phyloP scores from a whole-genome alignment of 2,888 invertebrate genomes.

The Meghimatium bilineatum region DNA sequence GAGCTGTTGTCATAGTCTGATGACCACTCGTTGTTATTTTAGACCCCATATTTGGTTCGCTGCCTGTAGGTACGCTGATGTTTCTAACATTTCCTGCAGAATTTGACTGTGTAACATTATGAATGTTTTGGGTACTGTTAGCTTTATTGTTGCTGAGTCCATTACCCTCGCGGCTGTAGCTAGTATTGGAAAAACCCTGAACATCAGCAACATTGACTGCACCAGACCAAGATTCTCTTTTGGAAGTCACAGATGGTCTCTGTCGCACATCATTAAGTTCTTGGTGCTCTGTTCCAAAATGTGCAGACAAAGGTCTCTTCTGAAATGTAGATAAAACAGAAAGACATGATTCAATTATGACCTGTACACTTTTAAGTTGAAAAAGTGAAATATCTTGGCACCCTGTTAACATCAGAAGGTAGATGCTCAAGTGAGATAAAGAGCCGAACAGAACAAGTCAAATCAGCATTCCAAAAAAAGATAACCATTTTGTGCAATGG shows the following conservation, averaged over 20 bases:
- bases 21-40: conserved; percentile 4
- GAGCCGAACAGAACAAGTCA: too few species aligned
- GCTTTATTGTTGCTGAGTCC: conserved; percentile 41
- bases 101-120: neutral
- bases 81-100: conserved; percentile 9
- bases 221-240: conserved; percentile 41
- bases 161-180: conserved; percentile 17
- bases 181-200: conserved; percentile 47
- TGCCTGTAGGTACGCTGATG: neutral
- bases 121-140: conserved; percentile 43
- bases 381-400: too few species aligned
- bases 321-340: neutral
- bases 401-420: too few species aligned
- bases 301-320: conserved; percentile 6
- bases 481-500: too few species aligned
- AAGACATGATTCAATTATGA: neutral
- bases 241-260: conserved; percentile 15
- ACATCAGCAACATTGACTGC: conserved; percentile 24
- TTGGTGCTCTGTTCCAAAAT: conserved; percentile 31
- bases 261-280: conserved; percentile 39
- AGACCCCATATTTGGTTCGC: conserved; percentile 40
- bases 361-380: neutral
- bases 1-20: conserved; percentile 39
- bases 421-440: too few species aligned
- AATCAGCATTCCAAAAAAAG: too few species aligned